A percentile compares a stretch with the other conserved stretches of the same genome.
Evolutionary conservation across 2,113 vertebrate species (phyloP).

Genomic region (Cromileptes altivelis): DNA sequence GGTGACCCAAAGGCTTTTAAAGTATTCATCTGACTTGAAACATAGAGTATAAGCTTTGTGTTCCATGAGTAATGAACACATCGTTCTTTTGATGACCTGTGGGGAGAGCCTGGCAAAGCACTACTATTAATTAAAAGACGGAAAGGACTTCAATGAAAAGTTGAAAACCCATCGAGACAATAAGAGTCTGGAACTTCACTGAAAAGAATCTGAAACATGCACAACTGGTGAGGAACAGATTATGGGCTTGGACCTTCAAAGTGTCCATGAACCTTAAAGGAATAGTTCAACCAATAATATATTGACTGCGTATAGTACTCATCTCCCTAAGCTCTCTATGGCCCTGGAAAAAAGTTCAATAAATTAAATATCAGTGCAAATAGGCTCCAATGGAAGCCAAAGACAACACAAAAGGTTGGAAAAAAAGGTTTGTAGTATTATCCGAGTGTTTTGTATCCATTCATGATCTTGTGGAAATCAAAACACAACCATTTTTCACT

Average conservation of each 20-base stretch:
- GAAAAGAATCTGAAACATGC: neutral
- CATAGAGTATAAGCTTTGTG: conserved; percentile 47
- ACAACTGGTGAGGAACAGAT: neutral
- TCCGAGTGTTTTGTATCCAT: too few species aligned
- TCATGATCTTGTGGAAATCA: too few species aligned
- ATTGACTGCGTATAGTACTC: too few species aligned
- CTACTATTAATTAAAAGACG: conserved; percentile 16
- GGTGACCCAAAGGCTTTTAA: conserved; percentile 50
- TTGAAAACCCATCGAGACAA: conserved; percentile 18
- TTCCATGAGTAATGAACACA: conserved; percentile 45
- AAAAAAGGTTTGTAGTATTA: too few species aligned
- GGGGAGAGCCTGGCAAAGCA: conserved; percentile 10
- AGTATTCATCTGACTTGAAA: conserved; percentile 59
- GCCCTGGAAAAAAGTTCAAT: too few species aligned
- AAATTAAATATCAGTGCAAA: too few species aligned
- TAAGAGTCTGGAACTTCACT: conserved; percentile 2
- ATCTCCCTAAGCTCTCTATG: too few species aligned
- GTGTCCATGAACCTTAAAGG: neutral
- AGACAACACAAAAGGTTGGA: too few species aligned
- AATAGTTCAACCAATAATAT: too few species aligned
- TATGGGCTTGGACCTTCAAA: neutral
- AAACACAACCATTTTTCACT: too few species aligned
- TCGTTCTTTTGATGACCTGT: conserved; percentile 33
- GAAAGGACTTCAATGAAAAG: conserved; percentile 8
- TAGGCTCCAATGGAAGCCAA: too few species aligned